Base-by-base conservation (phyloP, 2,113 vertebrate genomes). In the Camelus dromedarius region DNA sequence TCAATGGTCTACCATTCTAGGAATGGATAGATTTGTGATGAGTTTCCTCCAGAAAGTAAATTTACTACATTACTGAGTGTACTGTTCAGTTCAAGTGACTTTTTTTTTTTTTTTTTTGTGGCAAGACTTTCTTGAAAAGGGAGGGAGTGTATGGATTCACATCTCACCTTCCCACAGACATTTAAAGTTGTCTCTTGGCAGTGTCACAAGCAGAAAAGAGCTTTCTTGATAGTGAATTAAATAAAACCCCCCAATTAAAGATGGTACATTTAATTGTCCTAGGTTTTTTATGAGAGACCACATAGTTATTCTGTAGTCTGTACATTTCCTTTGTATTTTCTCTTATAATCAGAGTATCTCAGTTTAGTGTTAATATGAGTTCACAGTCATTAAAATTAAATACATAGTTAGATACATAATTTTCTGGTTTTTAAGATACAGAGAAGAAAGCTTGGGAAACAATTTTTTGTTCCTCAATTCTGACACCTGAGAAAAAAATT, bases 271-370 rank as follows among this genome's bases (percentile, higher is more conserved):
- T 75, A 79, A 60, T 79, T 91, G 26, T 73, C 50, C 16, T 82
- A 35, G 32, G 26, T 62, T 58, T 95, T 92, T 72, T 28, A 60
- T 89, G 38, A 95, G 72, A 96, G 89, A 26, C 64, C 54, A 88
- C 32, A 28, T 62, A 52, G 64, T 60, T 83, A 14, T 70, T 46
- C 19, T 85, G 14, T 0, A 91, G 2, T 85, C 48, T 94, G 2
- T 95, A 93, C 82, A 72, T 90, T 91, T 94, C 30, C 56, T 97
- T 90, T 92, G 11, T 96, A 19, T 16, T 93, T 83, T 80, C 35
- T 46, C 4, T 87, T 93, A n/a, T 42, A 67, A 83, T 84, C 32
- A 82, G 56, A 73, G 0, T 62, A 35, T 67, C 84, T 92, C 30
- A 30, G 6, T 62, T 66, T 12, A 75, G 4, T 97, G 35, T 80